These are phyloP conservation scores for Trachelipus rathkii DNA, from an alignment of 1,140 invertebrate genomes.

Conservation along the genomic window DNA sequence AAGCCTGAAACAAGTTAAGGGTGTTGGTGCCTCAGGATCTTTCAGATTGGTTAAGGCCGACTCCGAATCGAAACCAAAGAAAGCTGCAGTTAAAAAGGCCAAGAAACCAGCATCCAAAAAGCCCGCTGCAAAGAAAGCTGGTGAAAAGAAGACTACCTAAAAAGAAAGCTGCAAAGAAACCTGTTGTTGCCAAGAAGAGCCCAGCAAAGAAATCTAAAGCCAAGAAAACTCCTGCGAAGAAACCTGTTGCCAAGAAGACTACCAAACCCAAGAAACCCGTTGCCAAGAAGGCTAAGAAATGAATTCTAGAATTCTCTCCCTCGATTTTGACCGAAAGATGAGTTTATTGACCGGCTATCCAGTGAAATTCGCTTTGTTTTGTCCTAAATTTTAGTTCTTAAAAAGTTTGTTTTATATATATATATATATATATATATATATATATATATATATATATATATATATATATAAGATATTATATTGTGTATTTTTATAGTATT, in stretches of 20 bases:
- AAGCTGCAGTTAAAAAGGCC: constrained; percentile 44
- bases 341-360: too few species aligned
- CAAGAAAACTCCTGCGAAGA: constrained; percentile 34
- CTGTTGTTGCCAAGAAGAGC: constrained; percentile 28
- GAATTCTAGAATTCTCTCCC: too few species aligned
- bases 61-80: constrained; percentile 32
- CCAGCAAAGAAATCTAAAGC: constrained; percentile 42
- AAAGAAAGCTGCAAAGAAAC: constrained; percentile 26
- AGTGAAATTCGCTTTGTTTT: too few species aligned
- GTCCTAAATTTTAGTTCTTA: too few species aligned
- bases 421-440: too few species aligned
- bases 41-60: constrained; percentile 55
- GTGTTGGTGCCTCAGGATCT: constrained; percentile 60
- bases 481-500: too few species aligned
- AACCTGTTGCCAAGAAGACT: not conserved
- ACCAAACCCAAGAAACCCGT: constrained; percentile 36
- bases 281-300: constrained; percentile 6
- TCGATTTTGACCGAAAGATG: too few species aligned
- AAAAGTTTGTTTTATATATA: too few species aligned
- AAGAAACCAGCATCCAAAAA: constrained; percentile 46
- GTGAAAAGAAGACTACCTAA: constrained; percentile 44
- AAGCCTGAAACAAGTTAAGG: constrained; percentile 59
- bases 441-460: too few species aligned
- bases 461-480: too few species aligned
- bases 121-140: constrained; percentile 23